Percentiles rank a stretch among this genome's conserved stretches.
These are phyloP conservation scores for Protophormia terraenovae DNA, from an alignment of 2,888 invertebrate species.

Conservation along the genomic window DNA sequence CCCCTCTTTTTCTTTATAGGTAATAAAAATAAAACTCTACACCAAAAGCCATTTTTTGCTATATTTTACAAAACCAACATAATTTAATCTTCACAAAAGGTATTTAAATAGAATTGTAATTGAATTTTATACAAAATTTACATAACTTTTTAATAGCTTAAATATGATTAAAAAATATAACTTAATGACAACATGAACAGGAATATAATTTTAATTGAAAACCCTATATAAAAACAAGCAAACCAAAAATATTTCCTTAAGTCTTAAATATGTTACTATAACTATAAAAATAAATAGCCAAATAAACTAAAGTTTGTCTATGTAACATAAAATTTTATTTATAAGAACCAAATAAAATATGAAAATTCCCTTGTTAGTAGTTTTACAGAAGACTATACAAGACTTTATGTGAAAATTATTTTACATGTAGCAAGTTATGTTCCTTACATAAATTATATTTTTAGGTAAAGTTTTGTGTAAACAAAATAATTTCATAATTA, in stretches of 20 bases:
- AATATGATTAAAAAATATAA: conserved; percentile 36
- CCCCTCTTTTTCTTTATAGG: conserved; percentile 24
- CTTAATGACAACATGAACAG: conserved; percentile 3
- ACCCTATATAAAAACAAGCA: neutral
- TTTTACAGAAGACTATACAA: neutral
- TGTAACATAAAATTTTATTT: conserved; percentile 18
- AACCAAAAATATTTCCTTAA: no score
- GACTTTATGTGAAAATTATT: conserved; percentile 6
- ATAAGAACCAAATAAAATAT: neutral
- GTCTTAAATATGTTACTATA: neutral
- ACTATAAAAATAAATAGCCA: neutral
- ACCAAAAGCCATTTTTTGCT: neutral
- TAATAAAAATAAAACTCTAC: neutral
- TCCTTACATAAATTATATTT: no score
- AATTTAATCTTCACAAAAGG: conserved; percentile 55
- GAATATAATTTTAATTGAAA: conserved; percentile 44
- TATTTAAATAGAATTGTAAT: conserved; percentile 54
- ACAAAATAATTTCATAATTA: conserved; percentile 58
- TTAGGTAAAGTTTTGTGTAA: neutral
- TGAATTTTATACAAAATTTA: conserved; percentile 45
- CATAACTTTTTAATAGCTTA: conserved; percentile 48
- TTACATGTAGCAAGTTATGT: neutral
- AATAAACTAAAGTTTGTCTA: conserved; percentile 20
- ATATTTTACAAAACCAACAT: neutral
- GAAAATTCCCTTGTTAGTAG: conserved; percentile 24